A percentile compares a stretch with the other conserved stretches of the same genome.
Evolutionary conservation across 1,140 invertebrate species (phyloP).

Genomic region (Aphidius gifuensis): DNA sequence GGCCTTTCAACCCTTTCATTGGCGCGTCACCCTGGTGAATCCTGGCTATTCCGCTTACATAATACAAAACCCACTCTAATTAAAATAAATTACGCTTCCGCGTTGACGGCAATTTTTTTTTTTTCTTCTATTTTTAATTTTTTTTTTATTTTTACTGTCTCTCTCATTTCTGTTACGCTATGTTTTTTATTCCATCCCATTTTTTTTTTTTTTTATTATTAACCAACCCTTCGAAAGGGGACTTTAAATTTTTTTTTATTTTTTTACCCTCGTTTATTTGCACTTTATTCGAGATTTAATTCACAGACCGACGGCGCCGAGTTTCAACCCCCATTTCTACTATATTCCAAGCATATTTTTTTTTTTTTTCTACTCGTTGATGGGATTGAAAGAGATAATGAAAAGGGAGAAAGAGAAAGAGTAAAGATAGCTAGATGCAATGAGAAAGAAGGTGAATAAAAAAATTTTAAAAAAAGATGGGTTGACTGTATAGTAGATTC

Average conservation of each 20-base stretch:
- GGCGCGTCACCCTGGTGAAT: slow-evolving; percentile 34
- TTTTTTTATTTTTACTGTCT: slow-evolving; percentile 6
- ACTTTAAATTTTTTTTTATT: background rate
- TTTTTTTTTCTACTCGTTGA: slow-evolving; percentile 34
- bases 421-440: slow-evolving; percentile 18
- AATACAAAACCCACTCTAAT: slow-evolving; percentile 55
- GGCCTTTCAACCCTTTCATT: slow-evolving; percentile 49
- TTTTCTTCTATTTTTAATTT: background rate
- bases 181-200: slow-evolving; percentile 23
- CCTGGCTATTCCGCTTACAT: slow-evolving; percentile 42
- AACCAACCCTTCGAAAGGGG: too few relatives aligned
- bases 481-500: slow-evolving; percentile 8
- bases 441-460: slow-evolving; percentile 25
- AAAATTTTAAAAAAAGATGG: slow-evolving; percentile 28
- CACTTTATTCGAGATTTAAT: slow-evolving; percentile 57
- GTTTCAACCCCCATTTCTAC: slow-evolving; percentile 17
- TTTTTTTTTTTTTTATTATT: slow-evolving; percentile 18
- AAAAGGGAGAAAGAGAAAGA: slow-evolving; percentile 30
- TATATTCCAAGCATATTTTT: background rate
- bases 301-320: slow-evolving; percentile 48
- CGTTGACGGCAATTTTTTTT: slow-evolving; percentile 33
- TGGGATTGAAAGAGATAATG: slow-evolving; percentile 46
- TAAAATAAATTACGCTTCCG: slow-evolving; percentile 54
- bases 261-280: slow-evolving; percentile 45
- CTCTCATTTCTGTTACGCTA: slow-evolving; percentile 12